Conservation (phyloP, 2,113 vertebrate species). For the Edolisoma coerulescens region DNA sequence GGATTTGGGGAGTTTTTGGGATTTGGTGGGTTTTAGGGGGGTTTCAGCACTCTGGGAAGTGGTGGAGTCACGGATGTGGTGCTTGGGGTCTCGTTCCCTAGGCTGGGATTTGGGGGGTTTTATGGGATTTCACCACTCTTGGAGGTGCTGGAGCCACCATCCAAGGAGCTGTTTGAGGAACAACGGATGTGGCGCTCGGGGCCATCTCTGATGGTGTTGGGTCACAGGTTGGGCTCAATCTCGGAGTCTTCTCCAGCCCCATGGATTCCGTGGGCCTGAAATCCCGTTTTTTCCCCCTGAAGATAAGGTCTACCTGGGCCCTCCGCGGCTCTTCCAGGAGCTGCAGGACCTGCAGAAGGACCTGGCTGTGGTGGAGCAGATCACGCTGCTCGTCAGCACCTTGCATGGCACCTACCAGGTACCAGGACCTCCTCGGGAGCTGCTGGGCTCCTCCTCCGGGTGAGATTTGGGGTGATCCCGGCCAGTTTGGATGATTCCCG, state of each 20-base stretch:
- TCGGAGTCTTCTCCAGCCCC: rapidly evolving
- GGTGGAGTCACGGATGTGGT: background rate
- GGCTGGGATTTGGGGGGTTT: background rate
- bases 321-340: slow-evolving; percentile 92
- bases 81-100: too few species aligned
- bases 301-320: slow-evolving; percentile 87
- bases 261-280: background rate
- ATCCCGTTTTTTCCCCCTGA: rapidly evolving
- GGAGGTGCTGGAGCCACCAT: background rate
- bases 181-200: too few species aligned
- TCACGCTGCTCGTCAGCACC: slow-evolving; percentile 88
- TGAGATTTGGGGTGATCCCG: background rate
- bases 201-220: background rate
- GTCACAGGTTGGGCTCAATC: background rate
- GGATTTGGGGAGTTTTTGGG: background rate
- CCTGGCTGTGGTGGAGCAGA: slow-evolving; percentile 89
- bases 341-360: slow-evolving; percentile 94
- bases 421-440: background rate
- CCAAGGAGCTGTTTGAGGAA: background rate
- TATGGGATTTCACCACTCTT: background rate
- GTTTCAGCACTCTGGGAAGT: background rate
- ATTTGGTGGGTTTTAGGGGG: background rate
- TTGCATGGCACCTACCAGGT: slow-evolving; percentile 93
- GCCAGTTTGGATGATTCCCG: rapidly evolving
- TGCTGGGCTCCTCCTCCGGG: too few species aligned